Evolutionary conservation across 2,113 vertebrate species (phyloP).

Genomic region (Mustela nigripes): DNA sequence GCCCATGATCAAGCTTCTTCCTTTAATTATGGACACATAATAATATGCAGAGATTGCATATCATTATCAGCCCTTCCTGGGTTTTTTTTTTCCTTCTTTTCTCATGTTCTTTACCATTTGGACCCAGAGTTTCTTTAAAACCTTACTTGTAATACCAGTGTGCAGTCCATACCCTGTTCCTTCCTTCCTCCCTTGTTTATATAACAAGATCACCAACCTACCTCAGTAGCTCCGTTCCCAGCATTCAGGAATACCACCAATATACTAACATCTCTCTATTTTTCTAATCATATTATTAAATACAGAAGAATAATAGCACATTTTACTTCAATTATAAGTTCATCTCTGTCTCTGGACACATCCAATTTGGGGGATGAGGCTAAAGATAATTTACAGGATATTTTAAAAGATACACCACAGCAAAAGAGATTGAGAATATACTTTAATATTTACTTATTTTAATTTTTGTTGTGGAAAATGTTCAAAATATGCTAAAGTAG

Average conservation of each 20-base stretch:
- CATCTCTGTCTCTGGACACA: conserved; percentile 20
- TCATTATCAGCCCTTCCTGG: neutral
- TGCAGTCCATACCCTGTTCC: neutral
- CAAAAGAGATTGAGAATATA: conserved; percentile 21
- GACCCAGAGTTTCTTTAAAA: neutral
- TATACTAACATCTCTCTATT: neutral
- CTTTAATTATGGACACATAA: neutral
- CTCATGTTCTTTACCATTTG: neutral
- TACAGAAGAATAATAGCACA: neutral
- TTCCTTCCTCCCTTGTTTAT: too few species aligned
- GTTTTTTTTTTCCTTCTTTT: neutral
- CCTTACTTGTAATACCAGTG: neutral
- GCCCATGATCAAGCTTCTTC: neutral
- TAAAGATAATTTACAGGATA: neutral
- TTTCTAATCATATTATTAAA: conserved; percentile 2
- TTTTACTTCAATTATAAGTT: neutral
- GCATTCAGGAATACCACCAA: neutral
- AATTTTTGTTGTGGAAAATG: conserved; percentile 32
- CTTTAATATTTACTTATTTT: conserved; percentile 30
- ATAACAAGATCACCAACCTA: neutral
- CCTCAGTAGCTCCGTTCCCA: neutral
- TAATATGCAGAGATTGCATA: neutral
- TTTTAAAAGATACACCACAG: neutral
- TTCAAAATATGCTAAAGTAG: neutral
- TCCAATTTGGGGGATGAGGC: neutral